Evolutionary conservation across 1,140 invertebrate genomes (phyloP).

Genomic region (Aplysia californica): DNA sequence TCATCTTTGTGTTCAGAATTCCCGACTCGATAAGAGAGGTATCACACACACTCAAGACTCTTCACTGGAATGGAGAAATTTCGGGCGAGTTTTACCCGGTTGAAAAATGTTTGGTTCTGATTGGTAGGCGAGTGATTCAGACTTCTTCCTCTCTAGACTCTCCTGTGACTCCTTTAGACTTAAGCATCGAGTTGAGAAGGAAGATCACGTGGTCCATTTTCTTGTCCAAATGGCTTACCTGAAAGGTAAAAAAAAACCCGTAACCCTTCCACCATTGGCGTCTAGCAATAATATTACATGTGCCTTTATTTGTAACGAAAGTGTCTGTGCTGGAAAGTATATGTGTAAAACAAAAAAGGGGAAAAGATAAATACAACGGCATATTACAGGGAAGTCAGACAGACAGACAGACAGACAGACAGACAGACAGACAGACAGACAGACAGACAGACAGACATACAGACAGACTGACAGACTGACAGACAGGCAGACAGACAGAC

Average conservation of each 20-base stretch:
- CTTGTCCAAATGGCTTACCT: conserved; percentile 78
- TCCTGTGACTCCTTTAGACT: conserved; percentile 27
- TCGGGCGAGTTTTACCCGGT: too few relatives aligned
- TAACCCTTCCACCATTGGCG: background rate
- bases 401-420: background rate
- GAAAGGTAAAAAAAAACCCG: conserved; percentile 53
- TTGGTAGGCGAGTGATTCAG: too few relatives aligned
- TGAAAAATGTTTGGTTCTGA: too few relatives aligned
- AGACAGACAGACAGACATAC: too few relatives aligned
- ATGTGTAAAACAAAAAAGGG: background rate
- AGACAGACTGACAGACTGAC: too few relatives aligned
- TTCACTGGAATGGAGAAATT: too few relatives aligned
- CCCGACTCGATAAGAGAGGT: too few relatives aligned
- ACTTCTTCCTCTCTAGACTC: conserved; percentile 36
- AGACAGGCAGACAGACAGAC: too few relatives aligned
- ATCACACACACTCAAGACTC: too few relatives aligned
- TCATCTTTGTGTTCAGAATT: too few relatives aligned
- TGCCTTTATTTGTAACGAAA: background rate
- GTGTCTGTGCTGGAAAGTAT: too few relatives aligned
- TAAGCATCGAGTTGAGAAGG: conserved; percentile 73
- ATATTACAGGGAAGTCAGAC: background rate
- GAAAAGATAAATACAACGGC: background rate
- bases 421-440: too few relatives aligned
- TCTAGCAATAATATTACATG: background rate
- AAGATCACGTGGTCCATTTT: conserved; percentile 78